phyloP scores from a whole-genome alignment of 2,888 invertebrate species.

The Conomelus anceps region DNA sequence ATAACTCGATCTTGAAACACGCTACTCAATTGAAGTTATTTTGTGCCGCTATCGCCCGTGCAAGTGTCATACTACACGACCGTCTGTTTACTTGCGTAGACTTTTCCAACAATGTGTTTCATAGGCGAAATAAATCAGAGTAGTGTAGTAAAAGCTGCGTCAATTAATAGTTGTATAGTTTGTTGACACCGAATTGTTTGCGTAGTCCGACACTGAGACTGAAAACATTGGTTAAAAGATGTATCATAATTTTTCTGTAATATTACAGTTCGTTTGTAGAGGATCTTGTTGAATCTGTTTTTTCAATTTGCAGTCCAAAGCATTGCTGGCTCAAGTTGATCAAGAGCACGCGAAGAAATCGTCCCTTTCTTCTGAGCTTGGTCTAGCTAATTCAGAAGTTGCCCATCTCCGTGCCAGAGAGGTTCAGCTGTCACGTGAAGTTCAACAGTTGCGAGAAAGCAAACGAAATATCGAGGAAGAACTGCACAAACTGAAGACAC shows the following conservation, averaged over 20 bases:
- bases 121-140: too few species aligned
- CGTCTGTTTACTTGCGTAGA: too few species aligned
- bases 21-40: too few species aligned
- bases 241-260: neutral
- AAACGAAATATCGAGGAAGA: constrained; percentile 70
- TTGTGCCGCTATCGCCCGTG: too few species aligned
- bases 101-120: too few species aligned
- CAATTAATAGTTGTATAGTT: too few species aligned
- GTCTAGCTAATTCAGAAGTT: constrained; percentile 60
- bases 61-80: too few species aligned
- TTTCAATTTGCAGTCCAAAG: constrained; percentile 53
- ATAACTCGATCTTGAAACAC: too few species aligned
- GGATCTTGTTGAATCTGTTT: neutral
- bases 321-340: constrained; percentile 77
- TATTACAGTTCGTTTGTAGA: neutral
- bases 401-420: constrained; percentile 65
- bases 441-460: constrained; percentile 58
- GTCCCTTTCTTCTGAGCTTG: constrained; percentile 74
- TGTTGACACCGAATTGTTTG: too few species aligned
- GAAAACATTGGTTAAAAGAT: too few species aligned
- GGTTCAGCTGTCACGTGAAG: constrained; percentile 62
- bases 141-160: too few species aligned
- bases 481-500: constrained; percentile 62
- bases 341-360: constrained; percentile 84
- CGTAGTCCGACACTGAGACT: too few species aligned